phyloP scores from a whole-genome alignment of 2,888 invertebrate genomes.

The Aquatica leii region DNA sequence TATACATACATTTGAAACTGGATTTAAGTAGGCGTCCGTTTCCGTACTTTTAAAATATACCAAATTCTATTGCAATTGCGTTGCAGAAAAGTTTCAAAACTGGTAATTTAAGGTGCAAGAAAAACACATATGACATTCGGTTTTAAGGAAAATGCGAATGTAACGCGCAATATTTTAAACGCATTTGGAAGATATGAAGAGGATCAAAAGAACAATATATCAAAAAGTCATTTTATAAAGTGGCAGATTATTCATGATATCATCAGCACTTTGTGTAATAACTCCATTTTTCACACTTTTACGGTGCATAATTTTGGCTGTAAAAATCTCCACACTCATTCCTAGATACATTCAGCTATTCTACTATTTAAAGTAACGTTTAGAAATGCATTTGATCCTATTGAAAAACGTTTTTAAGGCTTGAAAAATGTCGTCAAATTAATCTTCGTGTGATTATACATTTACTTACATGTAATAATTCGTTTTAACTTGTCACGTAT shows the following conservation, averaged over 20 bases:
- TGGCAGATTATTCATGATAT: slow-evolving; percentile 52
- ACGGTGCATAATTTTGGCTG: slow-evolving; percentile 22
- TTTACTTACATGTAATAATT: too few relatives aligned
- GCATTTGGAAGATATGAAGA: slow-evolving; percentile 30
- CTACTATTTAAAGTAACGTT: too few relatives aligned
- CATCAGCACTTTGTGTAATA: slow-evolving; percentile 49
- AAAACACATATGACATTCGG: slow-evolving; percentile 10
- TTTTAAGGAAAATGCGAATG: slow-evolving; percentile 23
- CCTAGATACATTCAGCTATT: neutral
- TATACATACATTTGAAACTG: neutral
- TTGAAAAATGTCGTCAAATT: too few relatives aligned
- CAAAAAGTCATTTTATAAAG: slow-evolving; percentile 51
- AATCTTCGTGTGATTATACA: too few relatives aligned
- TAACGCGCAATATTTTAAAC: slow-evolving; percentile 26
- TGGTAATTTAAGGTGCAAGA: neutral
- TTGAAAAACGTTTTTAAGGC: too few relatives aligned
- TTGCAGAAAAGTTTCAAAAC: too few relatives aligned
- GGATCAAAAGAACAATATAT: slow-evolving; percentile 49
- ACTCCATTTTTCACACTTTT: slow-evolving; percentile 49
- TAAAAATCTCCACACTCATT: too few relatives aligned
- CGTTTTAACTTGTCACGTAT: too few relatives aligned
- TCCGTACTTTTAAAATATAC: neutral
- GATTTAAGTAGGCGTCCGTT: neutral
- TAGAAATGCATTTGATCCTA: too few relatives aligned
- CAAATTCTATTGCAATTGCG: neutral